Evolutionary conservation across 2,113 vertebrate species (phyloP).

Genomic region (Synodontis membranacea): DNA sequence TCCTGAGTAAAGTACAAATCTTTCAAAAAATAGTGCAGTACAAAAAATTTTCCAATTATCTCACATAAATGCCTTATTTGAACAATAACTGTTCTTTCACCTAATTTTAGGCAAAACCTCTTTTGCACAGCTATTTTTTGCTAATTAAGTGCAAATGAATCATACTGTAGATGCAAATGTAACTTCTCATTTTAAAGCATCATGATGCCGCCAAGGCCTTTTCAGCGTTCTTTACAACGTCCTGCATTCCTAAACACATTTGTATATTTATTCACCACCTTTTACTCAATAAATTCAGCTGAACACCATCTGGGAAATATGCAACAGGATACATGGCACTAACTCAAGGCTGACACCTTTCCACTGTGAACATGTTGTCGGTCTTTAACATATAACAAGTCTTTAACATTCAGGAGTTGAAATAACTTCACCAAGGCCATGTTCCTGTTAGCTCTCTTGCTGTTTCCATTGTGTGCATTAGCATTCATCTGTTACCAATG

Average conservation of each 20-base stretch:
- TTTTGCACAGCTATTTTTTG: not conserved
- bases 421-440: constrained; percentile 40
- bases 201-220: constrained; percentile 26
- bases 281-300: constrained; percentile 13
- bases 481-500: not conserved
- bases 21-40: not conserved
- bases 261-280: constrained; percentile 19
- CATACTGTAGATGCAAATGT: not conserved
- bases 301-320: not conserved
- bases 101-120: not conserved
- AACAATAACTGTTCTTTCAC: not conserved
- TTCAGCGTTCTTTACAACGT: constrained; percentile 18
- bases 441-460: not conserved
- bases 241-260: constrained; percentile 2
- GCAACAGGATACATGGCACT: not conserved
- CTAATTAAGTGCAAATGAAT: not conserved
- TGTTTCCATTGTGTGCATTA: not conserved
- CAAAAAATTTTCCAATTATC: not conserved
- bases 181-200: constrained; percentile 43
- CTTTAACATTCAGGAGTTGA: constrained; percentile 32
- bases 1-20: not conserved
- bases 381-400: constrained; percentile 26
- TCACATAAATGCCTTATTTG: not conserved
- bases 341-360: constrained; percentile 31
- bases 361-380: not conserved